Evolutionary conservation across 2,888 invertebrate genomes (phyloP).

Genomic region (Sicus ferrugineus): DNA sequence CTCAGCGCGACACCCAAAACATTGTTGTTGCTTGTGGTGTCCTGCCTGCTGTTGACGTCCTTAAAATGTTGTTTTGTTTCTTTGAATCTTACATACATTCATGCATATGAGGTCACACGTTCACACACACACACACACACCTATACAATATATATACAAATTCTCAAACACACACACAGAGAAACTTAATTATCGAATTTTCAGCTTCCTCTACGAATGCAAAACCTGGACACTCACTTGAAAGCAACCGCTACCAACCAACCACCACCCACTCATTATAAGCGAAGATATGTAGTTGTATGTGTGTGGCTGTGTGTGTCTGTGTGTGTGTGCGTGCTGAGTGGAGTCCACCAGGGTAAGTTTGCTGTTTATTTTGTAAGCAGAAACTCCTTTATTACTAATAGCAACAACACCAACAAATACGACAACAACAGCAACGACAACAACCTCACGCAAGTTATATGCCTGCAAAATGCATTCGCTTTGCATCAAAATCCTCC

Average conservation of each 20-base stretch:
- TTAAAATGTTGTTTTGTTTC: conserved; percentile 40
- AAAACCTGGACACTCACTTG: not conserved
- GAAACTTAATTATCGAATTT: conserved; percentile 50
- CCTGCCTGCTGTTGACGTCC: conserved; percentile 33
- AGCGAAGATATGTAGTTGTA: conserved; percentile 14
- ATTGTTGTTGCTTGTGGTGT: not conserved
- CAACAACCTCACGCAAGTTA: conserved; percentile 1
- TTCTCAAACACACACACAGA: conserved; percentile 22
- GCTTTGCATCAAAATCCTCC: conserved; percentile 60
- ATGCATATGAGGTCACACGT: conserved; percentile 38
- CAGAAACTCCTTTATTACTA: conserved; percentile 50
- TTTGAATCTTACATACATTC: conserved; percentile 41
- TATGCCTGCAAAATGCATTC: conserved; percentile 43
- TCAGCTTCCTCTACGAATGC: not conserved
- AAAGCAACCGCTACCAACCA: not conserved
- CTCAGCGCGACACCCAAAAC: not conserved
- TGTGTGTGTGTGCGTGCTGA: conserved; percentile 1
- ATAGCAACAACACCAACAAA: conserved; percentile 36
- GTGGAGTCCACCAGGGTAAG: conserved; percentile 14
- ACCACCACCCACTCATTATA: conserved; percentile 16
- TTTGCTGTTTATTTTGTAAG: conserved; percentile 29
- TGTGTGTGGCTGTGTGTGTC: conserved; percentile 1
- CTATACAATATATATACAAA: conserved; percentile 8
- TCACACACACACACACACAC: conserved; percentile 28
- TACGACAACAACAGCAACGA: not conserved